A percentile compares a stretch with the other conserved stretches of the same genome.
These are phyloP conservation scores for Mormyrops attenuatus DNA, from an alignment of 2,797 vertebrate species.

Conservation along the genomic window DNA sequence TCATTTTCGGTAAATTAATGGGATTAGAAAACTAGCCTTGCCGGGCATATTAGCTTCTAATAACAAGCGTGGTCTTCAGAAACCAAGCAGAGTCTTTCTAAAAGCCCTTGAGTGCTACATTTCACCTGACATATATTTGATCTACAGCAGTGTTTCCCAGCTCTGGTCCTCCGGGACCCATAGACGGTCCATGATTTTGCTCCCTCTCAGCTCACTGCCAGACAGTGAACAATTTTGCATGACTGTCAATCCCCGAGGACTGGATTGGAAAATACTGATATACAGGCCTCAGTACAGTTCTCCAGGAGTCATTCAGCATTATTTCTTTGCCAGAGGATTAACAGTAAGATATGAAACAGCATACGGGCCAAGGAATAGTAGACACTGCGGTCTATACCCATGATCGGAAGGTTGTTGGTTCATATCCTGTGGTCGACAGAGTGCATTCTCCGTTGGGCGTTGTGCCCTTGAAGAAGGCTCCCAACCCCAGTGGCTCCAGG, in stretches of 20 bases:
- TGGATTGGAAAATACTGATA: neutral
- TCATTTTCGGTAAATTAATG: conserved; percentile 34
- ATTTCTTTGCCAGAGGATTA: neutral
- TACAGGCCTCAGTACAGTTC: neutral
- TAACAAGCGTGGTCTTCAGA: conserved; percentile 12
- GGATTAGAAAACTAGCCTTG: conserved; percentile 34
- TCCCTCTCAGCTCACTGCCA: neutral
- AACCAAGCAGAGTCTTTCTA: neutral
- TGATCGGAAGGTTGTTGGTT: neutral
- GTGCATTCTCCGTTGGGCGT: neutral
- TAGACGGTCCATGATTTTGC: neutral
- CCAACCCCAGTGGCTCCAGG: neutral
- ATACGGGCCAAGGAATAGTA: neutral
- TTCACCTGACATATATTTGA: conserved; percentile 7
- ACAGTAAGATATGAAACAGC: neutral
- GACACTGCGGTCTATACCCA: neutral
- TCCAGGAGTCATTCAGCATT: neutral
- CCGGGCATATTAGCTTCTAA: conserved; percentile 31
- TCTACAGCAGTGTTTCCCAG: neutral
- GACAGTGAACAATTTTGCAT: neutral
- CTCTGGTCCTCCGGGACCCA: neutral
- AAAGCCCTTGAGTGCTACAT: neutral
- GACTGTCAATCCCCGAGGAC: neutral
- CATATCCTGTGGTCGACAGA: neutral
- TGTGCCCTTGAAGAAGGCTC: neutral